A percentile compares a stretch with the other conserved stretches of the same genome.
These are phyloP conservation scores for Eudyptes chrysolophus DNA, from an alignment of 2,113 vertebrate genomes.

Conservation along the genomic window DNA sequence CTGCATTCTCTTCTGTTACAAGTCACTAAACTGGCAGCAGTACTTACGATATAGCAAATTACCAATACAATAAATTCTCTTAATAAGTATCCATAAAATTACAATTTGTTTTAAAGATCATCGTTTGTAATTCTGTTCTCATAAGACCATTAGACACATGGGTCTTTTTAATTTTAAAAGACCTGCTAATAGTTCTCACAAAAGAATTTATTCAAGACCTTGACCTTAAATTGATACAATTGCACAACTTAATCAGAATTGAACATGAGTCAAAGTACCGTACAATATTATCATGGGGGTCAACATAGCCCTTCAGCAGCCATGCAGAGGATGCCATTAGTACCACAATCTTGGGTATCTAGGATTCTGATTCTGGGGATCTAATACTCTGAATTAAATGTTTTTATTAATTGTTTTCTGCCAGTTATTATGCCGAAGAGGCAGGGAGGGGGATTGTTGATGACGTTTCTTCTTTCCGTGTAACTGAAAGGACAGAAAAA, in stretches of 20 bases:
- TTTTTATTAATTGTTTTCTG: not conserved
- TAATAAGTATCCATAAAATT: conserved; percentile 67
- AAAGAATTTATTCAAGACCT: conserved; percentile 63
- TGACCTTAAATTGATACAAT: conserved; percentile 72
- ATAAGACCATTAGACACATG: conserved; percentile 42
- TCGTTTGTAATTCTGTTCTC: conserved; percentile 60
- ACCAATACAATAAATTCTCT: conserved; percentile 50
- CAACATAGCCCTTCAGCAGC: not conserved
- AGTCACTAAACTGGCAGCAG: conserved; percentile 35
- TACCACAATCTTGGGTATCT: not conserved
- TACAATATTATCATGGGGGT: conserved; percentile 3
- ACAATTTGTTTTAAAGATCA: conserved; percentile 67
- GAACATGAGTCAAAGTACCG: conserved; percentile 55
- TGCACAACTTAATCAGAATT: conserved; percentile 71
- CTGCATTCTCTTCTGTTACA: conserved; percentile 33
- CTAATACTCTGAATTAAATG: not conserved
- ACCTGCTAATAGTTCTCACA: conserved; percentile 26
- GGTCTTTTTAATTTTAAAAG: conserved; percentile 66
- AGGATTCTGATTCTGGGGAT: not conserved
- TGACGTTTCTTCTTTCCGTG: not conserved
- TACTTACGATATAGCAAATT: conserved; percentile 53
- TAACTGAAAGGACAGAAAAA: not conserved
- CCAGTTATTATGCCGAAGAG: not conserved
- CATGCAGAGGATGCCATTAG: not conserved
- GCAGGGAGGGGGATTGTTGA: not conserved